phyloP scores from a whole-genome alignment of 2,113 vertebrate species.

The Corythornis madagascariensis region DNA sequence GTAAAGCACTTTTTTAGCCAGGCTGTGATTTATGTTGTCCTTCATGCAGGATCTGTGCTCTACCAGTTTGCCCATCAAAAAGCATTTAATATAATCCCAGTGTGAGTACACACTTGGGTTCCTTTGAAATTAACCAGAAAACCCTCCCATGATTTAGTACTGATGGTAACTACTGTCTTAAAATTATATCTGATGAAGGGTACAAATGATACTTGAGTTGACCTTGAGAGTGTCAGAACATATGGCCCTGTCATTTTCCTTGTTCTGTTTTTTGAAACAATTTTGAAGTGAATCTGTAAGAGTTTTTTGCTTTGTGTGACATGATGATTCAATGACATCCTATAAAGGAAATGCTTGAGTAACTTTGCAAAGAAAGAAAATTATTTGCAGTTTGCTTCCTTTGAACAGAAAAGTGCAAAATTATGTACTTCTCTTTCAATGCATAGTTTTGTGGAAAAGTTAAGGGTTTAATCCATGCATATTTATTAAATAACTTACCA shows the following conservation, averaged over 20 bases:
- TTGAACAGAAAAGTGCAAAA: neutral
- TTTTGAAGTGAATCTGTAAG: neutral
- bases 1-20: neutral
- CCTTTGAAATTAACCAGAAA: neutral
- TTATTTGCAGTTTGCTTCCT: neutral
- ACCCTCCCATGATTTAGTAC: neutral
- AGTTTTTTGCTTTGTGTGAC: neutral
- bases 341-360: neutral
- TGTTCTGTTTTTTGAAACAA: neutral
- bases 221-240: neutral
- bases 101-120: neutral
- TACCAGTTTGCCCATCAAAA: neutral
- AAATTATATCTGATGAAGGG: neutral
- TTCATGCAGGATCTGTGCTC: neutral
- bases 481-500: neutral
- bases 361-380: neutral
- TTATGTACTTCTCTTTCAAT: neutral
- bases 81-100: neutral
- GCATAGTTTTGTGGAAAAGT: neutral
- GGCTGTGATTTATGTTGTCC: neutral
- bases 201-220: neutral
- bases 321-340: too few species aligned
- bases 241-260: neutral
- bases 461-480: neutral
- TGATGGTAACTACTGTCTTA: neutral